Conservation (phyloP, 2,113 vertebrate genomes). For the Raphicerus campestris region DNA sequence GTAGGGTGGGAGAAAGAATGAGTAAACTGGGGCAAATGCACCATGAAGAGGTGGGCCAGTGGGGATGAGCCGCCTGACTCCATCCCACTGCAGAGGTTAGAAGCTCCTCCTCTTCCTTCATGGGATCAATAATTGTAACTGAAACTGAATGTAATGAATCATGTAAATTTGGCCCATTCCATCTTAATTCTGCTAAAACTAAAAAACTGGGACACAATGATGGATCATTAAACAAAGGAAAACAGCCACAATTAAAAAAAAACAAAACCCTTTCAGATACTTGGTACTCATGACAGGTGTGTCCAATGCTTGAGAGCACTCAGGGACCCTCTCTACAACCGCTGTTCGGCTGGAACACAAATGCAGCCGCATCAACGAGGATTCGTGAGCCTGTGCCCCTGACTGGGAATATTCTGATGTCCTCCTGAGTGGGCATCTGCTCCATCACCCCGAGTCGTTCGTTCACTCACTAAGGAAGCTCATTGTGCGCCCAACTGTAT, state of each 20-base stretch:
- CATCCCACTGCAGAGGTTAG: no score
- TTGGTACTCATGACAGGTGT: background rate
- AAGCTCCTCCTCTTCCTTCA: background rate
- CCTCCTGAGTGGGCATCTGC: background rate
- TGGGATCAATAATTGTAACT: background rate
- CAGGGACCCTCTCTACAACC: background rate
- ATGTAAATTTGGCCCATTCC: background rate
- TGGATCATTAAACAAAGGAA: background rate
- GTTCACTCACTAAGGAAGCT: background rate
- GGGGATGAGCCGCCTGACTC: no score
- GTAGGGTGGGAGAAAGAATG: background rate
- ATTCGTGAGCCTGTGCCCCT: background rate
- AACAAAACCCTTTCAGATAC: background rate
- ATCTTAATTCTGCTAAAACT: conserved; percentile 14
- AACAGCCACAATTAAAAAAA: background rate
- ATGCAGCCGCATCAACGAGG: fast-evolving
- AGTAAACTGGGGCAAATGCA: background rate
- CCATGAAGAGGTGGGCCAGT: fast-evolving
- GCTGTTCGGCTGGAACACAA: background rate
- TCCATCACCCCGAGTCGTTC: no score
- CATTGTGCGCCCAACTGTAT: fast-evolving
- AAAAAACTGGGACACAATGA: background rate
- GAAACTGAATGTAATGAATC: background rate
- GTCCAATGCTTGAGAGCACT: background rate
- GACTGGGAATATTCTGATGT: fast-evolving